A percentile compares a stretch with the other conserved stretches of the same genome.
Conservation (phyloP, 2,113 vertebrate species). For the Antechinus stuartii region DNA sequence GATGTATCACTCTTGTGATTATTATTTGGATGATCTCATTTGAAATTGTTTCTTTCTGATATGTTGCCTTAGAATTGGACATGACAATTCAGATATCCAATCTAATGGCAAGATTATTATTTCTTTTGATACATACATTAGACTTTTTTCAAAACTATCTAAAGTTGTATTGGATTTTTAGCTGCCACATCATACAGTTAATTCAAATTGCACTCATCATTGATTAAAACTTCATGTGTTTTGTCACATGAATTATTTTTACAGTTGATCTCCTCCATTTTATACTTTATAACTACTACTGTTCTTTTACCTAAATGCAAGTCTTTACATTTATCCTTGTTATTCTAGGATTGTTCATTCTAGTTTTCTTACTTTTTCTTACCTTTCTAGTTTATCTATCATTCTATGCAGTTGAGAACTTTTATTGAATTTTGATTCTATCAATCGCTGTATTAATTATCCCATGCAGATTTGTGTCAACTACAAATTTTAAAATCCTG, state of each 20-base stretch:
- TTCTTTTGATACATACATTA: background rate
- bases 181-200: background rate
- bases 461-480: background rate
- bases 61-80: background rate
- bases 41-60: background rate
- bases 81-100: background rate
- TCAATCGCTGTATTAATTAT: background rate
- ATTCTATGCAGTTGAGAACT: background rate
- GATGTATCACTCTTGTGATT: background rate
- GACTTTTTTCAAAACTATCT: background rate
- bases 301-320: background rate
- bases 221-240: background rate
- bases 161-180: background rate
- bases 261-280: background rate
- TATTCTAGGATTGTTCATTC: background rate
- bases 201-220: background rate
- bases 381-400: background rate
- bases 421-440: background rate
- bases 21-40: background rate
- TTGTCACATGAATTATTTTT: background rate
- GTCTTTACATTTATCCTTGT: background rate
- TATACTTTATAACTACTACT: background rate
- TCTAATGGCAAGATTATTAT: background rate
- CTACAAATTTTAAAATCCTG: background rate
- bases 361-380: background rate